Evolutionary conservation across 1,140 invertebrate genomes (phyloP), one percentile per base, ranked within the genome.

Genomic region (Charaxes varanes): DNA sequence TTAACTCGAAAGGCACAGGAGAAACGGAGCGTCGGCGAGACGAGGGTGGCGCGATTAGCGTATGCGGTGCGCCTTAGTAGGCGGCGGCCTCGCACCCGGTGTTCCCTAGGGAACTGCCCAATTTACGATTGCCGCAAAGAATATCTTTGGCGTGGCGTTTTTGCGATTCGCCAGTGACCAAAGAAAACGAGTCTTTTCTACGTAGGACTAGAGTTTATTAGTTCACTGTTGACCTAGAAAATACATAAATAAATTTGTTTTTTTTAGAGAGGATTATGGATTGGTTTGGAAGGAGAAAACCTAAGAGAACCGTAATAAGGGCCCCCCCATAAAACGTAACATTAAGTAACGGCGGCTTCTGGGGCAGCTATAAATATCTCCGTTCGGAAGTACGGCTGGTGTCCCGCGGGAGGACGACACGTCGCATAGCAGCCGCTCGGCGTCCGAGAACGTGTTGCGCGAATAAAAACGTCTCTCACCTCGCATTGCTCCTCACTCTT

Each of bases 81-180:
- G 64, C 34, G 55, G 60, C 52, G 56, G 69, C 43, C 61, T 56
- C 23, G 37, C 42, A 38, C 41, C 41, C 41, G 38, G 13, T 26
- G 34, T 62, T 54, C 70, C 74, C 72, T 11, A 35, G 71, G 62
- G 68, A 72, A 56, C n/a, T 51, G 49, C 50, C 55, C 56, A 76
- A 81, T 78, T 85, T 77, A 85, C 81, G 56, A 81, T 74, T 68
- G 82, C 84, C 64, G 86, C 77, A 70, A 86, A 78, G 53, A 86
- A 74, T 81, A 78, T 74, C 63, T 80, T 73, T 61, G 53, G 65
- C 41, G 37, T 62, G 58, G 56, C 58, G 54, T 52, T 63, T 76
- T 73, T 71, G 65, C 48, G 59, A 63, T 45, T 46, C 64, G 36
- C 62, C 36, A 59, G 60, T 71, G 68, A 60, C 68, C 67, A 53